Evolutionary conservation across 1,140 invertebrate species (phyloP).

Genomic region (Psix sp.): DNA sequence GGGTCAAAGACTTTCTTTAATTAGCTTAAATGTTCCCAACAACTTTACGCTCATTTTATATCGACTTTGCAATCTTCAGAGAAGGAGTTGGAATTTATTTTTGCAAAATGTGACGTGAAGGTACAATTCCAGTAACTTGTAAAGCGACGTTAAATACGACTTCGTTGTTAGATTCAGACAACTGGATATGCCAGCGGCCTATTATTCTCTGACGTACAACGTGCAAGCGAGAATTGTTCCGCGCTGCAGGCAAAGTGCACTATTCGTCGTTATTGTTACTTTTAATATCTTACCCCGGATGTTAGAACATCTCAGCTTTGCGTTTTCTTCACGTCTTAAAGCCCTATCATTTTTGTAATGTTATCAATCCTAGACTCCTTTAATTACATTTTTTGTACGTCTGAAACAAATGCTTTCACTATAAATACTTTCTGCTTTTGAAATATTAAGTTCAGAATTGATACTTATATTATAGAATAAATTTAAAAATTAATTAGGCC

Average conservation of each 20-base stretch:
- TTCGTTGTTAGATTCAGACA: slow-evolving; percentile 41
- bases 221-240: slow-evolving; percentile 48
- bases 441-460: no score
- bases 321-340: slow-evolving; percentile 33
- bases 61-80: not conserved
- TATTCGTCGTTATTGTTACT: slow-evolving; percentile 53
- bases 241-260: slow-evolving; percentile 20
- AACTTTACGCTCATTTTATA: no score
- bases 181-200: slow-evolving; percentile 41
- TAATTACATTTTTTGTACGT: no score
- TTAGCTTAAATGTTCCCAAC: no score
- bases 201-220: slow-evolving; percentile 42
- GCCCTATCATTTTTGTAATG: slow-evolving; percentile 41
- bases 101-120: slow-evolving; percentile 14
- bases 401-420: no score
- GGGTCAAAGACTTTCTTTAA: no score
- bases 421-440: no score
- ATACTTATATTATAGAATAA: no score
- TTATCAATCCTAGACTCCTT: no score
- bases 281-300: slow-evolving; percentile 41
- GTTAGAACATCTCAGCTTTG: slow-evolving; percentile 27
- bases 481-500: no score
- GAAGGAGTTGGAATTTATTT: slow-evolving; percentile 16
- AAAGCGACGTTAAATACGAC: slow-evolving; percentile 35
- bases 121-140: slow-evolving; percentile 15